Evolutionary conservation across 2,797 vertebrate genomes (phyloP).

Genomic region (Dryobates pubescens): DNA sequence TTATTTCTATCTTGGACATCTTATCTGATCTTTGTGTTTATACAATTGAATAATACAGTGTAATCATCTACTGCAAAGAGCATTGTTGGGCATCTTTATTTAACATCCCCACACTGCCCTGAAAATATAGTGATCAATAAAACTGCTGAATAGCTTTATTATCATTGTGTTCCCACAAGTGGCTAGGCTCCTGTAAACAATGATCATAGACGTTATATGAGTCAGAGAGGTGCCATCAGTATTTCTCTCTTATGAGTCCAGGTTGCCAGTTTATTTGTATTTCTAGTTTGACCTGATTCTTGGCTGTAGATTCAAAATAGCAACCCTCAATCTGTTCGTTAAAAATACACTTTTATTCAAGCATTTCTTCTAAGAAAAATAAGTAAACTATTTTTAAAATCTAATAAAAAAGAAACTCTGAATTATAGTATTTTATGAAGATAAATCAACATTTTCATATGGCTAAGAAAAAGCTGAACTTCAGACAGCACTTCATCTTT

Average conservation of each 20-base stretch:
- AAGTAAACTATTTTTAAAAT: neutral
- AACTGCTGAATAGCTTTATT: conserved; percentile 11
- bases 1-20: neutral
- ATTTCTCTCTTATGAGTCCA: neutral
- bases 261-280: neutral
- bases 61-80: neutral
- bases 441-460: neutral
- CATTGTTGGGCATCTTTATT: neutral
- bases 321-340: neutral
- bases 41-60: neutral
- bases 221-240: neutral
- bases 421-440: neutral
- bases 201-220: neutral
- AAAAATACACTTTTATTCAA: neutral
- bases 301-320: neutral
- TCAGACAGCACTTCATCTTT: neutral
- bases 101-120: neutral
- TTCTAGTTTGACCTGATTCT: neutral
- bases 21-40: neutral
- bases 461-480: neutral
- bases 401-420: neutral
- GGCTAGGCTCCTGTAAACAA: conserved; percentile 4
- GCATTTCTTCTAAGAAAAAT: neutral
- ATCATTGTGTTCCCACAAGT: neutral
- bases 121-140: neutral